phyloP scores from a whole-genome alignment of 2,797 vertebrate species.

The Trachops cirrhosus region DNA sequence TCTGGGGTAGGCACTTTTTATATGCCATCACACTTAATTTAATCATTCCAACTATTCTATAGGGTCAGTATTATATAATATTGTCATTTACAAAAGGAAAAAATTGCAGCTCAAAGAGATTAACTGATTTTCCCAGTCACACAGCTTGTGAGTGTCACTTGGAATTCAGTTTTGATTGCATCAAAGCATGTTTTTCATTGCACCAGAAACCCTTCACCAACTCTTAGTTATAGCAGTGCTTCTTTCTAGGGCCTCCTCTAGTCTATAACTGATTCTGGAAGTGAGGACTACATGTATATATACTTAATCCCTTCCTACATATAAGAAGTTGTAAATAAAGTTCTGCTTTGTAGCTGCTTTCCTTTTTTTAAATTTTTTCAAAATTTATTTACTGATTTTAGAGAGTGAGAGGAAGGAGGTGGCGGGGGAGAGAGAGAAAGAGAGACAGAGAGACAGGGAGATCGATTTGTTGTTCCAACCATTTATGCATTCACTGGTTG shows the following conservation, averaged over 20 bases:
- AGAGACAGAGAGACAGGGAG: too few relatives aligned
- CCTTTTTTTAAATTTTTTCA: too few relatives aligned
- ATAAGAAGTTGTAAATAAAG: neutral
- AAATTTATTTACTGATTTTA: too few relatives aligned
- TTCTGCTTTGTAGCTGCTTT: neutral
- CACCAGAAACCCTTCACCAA: neutral
- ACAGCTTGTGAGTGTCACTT: neutral
- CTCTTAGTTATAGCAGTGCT: neutral
- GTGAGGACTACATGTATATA: neutral
- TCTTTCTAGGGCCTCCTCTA: neutral
- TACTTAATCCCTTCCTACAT: neutral
- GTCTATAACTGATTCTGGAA: neutral
- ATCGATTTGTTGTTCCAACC: too few relatives aligned
- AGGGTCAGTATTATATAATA: neutral
- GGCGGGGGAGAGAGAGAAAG: too few relatives aligned
- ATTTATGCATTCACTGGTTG: too few relatives aligned
- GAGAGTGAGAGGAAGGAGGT: too few relatives aligned
- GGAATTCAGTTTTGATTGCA: neutral
- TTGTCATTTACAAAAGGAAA: neutral
- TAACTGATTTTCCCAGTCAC: neutral
- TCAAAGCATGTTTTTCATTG: neutral
- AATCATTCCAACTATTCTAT: neutral
- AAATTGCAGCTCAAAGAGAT: neutral
- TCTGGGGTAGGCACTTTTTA: neutral
- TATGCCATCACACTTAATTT: neutral